Evolutionary conservation across 2,113 vertebrate genomes (phyloP).

Genomic region (Patagioenas fasciata): DNA sequence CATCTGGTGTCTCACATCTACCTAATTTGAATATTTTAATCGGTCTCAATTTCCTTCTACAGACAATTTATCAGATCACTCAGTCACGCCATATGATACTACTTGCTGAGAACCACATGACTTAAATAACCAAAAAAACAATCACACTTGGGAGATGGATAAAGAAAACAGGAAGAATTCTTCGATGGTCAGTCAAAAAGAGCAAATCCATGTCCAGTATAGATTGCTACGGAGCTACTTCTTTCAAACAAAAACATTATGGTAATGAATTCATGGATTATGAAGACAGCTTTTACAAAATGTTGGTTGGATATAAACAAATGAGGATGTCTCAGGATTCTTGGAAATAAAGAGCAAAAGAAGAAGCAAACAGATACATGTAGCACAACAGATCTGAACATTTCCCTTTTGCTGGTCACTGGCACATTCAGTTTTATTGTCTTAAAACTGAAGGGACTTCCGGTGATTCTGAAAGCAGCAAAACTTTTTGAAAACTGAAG

Average conservation of each 20-base stretch:
- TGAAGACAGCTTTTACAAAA: neutral
- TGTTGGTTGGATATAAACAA: neutral
- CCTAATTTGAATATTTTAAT: constrained; percentile 3
- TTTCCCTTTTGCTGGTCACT: neutral
- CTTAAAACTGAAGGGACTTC: neutral
- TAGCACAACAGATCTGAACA: neutral
- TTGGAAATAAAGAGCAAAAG: neutral
- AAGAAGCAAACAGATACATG: neutral
- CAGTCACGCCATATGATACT: neutral
- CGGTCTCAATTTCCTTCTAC: constrained; percentile 17
- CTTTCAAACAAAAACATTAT: neutral
- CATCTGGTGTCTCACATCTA: neutral
- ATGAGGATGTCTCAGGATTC: neutral
- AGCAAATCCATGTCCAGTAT: neutral
- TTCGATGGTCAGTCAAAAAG: constrained; percentile 73
- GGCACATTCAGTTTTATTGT: neutral
- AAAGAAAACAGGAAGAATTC: constrained; percentile 75
- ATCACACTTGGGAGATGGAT: constrained; percentile 43
- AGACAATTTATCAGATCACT: constrained; percentile 19
- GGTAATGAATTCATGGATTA: neutral
- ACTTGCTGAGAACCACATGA: constrained; percentile 23
- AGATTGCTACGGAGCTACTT: neutral
- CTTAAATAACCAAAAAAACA: neutral
- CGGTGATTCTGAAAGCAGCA: neutral
- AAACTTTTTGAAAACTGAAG: neutral